Base-by-base conservation (phyloP, 2,797 vertebrate genomes). In the Erethizon dorsatum region DNA sequence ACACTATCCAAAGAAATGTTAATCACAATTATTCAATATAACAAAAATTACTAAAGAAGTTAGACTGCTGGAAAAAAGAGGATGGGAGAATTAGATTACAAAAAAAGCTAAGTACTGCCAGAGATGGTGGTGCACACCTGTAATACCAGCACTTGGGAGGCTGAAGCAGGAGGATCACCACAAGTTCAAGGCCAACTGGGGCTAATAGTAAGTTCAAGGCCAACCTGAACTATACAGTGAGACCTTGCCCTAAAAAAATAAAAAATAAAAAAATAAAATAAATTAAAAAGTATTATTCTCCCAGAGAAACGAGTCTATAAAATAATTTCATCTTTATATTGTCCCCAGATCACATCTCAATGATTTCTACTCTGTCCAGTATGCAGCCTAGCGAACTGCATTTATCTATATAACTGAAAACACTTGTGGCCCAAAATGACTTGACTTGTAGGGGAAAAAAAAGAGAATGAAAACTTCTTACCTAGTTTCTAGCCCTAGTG, bases 281-380 rank as follows among this genome's bases (percentile, higher is more conserved):
- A n/a, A n/a, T n/a, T n/a, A n/a, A n/a, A 61, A 95, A 82, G 28
- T 85, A 83, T 59, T 83, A 83, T 80, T 89, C 57, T 93, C 52
- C 69, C 54, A 93, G 45, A 93, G 57, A 96, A 96, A 57, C 69
- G 87, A 89, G 28, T 83, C 37, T 86, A 71, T 54, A 92, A 50
- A 90, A 37, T 93, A 91, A 90, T 75, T 93, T 63, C 33, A 84
- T 57, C 45, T 91, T 91, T 57, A 61, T 75, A 79, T 73, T 92
- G 18, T 71, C 24, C 52, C n/a, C n/a, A 63, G 18, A 47, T 85
- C 52, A 84, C 57, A 41, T 85, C 69, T 28, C 26, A 80, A 93
- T 28, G 26, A 52, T 73, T 86, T 61, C 26, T 7, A 65, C 13
- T 87, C 67, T 83, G 17, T 84, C 69, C 69, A 65, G 69, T 47